Evolutionary conservation across 2,113 vertebrate genomes (phyloP), one percentile per base, ranked within the genome.

Genomic region (Myotis davidii): DNA sequence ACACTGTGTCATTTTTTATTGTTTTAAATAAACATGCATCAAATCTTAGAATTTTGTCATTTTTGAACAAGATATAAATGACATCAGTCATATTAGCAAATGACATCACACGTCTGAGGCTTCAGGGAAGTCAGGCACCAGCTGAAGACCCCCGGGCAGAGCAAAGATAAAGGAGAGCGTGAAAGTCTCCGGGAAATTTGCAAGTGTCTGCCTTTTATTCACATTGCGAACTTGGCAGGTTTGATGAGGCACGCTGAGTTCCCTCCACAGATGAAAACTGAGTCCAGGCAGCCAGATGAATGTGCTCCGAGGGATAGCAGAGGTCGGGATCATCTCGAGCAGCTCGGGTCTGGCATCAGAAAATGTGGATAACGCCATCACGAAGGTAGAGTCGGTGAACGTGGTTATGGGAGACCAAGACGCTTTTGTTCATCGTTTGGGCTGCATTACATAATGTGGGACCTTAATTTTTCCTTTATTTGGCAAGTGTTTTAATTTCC

Each of bases 61-160:
- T 83, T 95, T 96, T 97, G 11, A 96, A 87, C 37, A 73, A 85
- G 25, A 64, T 85, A 18, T 83, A 95, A 95, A 94, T 95, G 81
- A 70, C n/a, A 48, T 95, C 82, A 94, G 59, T 20, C 52, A 88
- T 42, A 64, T 88, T 92, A 85, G 37, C 39, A 92, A 94, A 89
- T 77, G 32, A 70, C 42, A 10, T 61, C 56, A 56, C 83, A 76
- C 81, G 67, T 32, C 45, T 6, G 56, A 45, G 29, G 29, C 69
- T 88, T 94, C 61, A 70, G 72, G 65, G 90, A 23, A 50, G 72
- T 92, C 45, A 88, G 25, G 45, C 29, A 91, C 48, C 17, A 86
- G 42, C 65, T 85, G 96, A 88, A 90, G 17, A 76, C 16, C 14
- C 7, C 37, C 59, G 29, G 61, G 39, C 87, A 94, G 23, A 90